Conservation (phyloP, 2,888 invertebrate species). For the Shargacucullia verbasci region DNA sequence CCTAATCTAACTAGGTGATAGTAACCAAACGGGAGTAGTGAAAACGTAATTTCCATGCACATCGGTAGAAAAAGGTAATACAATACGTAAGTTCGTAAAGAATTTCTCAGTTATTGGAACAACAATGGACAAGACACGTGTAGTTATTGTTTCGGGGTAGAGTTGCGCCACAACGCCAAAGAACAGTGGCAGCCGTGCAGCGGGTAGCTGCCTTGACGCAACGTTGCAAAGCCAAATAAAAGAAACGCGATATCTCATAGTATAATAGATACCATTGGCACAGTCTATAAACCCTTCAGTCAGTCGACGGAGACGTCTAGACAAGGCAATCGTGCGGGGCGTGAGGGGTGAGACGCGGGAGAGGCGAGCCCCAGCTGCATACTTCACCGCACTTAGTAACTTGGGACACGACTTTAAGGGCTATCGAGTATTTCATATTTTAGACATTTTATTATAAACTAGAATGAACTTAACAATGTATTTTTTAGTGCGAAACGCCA, state of each 20-base stretch:
- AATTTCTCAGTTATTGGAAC: slow-evolving; percentile 64
- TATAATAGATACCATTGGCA: too few relatives aligned
- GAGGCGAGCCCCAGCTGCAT: too few relatives aligned
- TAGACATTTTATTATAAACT: too few relatives aligned
- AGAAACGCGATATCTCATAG: slow-evolving; percentile 24
- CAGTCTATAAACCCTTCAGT: too few relatives aligned
- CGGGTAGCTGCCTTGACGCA: slow-evolving; percentile 40
- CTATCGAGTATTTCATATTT: too few relatives aligned
- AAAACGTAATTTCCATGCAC: slow-evolving; percentile 40
- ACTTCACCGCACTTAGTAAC: too few relatives aligned
- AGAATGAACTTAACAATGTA: too few relatives aligned
- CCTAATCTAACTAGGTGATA: neutral
- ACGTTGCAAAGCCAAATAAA: slow-evolving; percentile 38
- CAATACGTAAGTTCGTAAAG: slow-evolving; percentile 46
- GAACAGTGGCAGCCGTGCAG: slow-evolving; percentile 36
- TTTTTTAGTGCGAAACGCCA: too few relatives aligned
- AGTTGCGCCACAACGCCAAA: slow-evolving; percentile 47
- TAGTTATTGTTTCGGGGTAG: slow-evolving; percentile 55
- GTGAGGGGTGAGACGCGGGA: too few relatives aligned
- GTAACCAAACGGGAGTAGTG: slow-evolving; percentile 22
- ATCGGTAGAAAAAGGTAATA: slow-evolving; percentile 43
- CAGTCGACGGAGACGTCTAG: too few relatives aligned
- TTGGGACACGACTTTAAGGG: too few relatives aligned
- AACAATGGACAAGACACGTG: slow-evolving; percentile 56
- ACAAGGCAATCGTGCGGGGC: too few relatives aligned